Base-by-base conservation (phyloP, 2,888 invertebrate species). In the Zygothrica quintamaculata region DNA sequence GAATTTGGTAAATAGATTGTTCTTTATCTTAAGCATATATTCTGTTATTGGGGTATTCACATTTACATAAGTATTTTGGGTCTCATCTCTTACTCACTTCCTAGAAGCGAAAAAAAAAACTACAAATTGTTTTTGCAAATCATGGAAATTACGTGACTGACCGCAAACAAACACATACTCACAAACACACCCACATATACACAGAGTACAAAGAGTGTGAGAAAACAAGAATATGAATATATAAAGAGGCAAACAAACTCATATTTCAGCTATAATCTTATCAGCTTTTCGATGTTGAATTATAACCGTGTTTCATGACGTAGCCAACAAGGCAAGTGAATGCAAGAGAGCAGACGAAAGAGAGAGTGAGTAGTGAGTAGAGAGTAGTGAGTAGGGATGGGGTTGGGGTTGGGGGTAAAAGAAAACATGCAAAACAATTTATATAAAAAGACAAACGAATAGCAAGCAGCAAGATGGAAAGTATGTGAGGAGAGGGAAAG, bases 201-300 rank as follows among this genome's bases (percentile, higher is more conserved):
- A 31, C 25, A 40, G 39, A 71, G 40, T 65, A 56, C 69, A 65
- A 26, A 58, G 39, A 25, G 40, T 37, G 15, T 3, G 33, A 29
- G 46, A 40, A 42, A 31, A 29, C 26, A n/a, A 15, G 34, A 42
- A 5, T 7, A 44, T n/a, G 42, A 15, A 9, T 8, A 25, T 15
- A 8, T 29, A 22, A 50, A 16, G 18, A 22, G 42, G 29, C 56
- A 36, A 60, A 65, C 56, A 74, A 74, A 68, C 58, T 74, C 81
- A 77, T 77, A 77, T 77, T 77, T 77, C 77, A 77, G 74, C 64
- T 74, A 74, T 77, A 80, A 77, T 77, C 77, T 77, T 77, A 77
- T 77, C 81, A 77, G 77, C 74, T 80, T 74, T 80, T 71, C 81
- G 59, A 77, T 77, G 77, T 74, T 80, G 77, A 77, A 67, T 77